A percentile compares a stretch with the other conserved stretches of the same genome.
Conservation (phyloP, 1,140 invertebrate genomes). For the Leguminivora glycinivorella region DNA sequence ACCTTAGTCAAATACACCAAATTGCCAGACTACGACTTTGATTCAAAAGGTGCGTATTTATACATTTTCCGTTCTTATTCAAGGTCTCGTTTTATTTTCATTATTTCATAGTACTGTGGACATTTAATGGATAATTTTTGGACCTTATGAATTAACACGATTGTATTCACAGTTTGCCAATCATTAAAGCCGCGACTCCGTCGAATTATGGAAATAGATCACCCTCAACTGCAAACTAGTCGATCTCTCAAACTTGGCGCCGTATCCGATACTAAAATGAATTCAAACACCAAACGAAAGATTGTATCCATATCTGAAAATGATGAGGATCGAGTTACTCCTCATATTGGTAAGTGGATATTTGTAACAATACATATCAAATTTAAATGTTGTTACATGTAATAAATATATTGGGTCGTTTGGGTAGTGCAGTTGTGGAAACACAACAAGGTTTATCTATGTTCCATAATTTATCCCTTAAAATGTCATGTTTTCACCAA, state of each 20-base stretch:
- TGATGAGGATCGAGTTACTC: constrained; percentile 52
- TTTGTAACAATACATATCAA: background rate
- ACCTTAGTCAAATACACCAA: constrained; percentile 66
- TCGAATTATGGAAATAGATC: constrained; percentile 55
- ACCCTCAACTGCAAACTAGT: constrained; percentile 43
- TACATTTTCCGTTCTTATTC: constrained; percentile 13
- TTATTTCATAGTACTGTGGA: background rate
- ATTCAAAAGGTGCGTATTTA: constrained; percentile 50
- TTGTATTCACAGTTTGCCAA: constrained; percentile 13
- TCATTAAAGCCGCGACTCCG: constrained; percentile 49
- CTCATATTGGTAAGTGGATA: background rate
- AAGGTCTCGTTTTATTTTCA: background rate
- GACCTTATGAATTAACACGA: background rate
- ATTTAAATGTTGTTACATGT: too few relatives aligned
- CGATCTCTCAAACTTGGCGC: constrained; percentile 52
- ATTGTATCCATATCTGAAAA: constrained; percentile 65
- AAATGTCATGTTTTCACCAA: background rate
- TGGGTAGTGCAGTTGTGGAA: too few relatives aligned
- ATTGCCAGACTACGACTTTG: constrained; percentile 55
- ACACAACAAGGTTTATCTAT: background rate
- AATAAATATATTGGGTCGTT: too few relatives aligned
- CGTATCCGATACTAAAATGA: constrained; percentile 38
- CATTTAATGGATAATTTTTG: background rate
- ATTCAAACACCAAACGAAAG: constrained; percentile 57
- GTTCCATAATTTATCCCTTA: background rate